Conservation (phyloP, 2,113 vertebrate species). For the Ptilorrhoa leucosticta region DNA sequence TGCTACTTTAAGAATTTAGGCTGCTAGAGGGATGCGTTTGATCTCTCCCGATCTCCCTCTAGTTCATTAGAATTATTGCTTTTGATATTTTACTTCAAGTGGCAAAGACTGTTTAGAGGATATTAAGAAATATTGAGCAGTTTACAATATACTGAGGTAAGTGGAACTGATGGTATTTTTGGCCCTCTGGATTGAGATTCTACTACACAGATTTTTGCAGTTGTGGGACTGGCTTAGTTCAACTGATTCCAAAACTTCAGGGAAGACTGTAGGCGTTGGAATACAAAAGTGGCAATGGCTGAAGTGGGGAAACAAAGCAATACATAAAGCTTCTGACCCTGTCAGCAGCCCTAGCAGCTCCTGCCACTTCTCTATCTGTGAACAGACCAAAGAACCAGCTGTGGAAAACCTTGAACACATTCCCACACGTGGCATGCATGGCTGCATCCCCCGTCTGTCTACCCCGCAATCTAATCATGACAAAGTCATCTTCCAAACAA, state of each 20-base stretch:
- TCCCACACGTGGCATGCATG: neutral
- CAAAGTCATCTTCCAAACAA: neutral
- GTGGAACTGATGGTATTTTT: neutral
- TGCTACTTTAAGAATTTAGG: neutral
- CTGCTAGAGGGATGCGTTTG: neutral
- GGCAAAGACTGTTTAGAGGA: neutral
- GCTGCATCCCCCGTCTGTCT: neutral
- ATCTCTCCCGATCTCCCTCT: neutral
- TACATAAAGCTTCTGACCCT: rapidly evolving
- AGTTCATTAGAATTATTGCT: neutral
- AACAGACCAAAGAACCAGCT: neutral
- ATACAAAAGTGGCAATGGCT: neutral
- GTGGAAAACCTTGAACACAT: neutral
- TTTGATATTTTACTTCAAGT: neutral
- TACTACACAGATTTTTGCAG: neutral
- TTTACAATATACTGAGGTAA: neutral
- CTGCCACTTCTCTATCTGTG: neutral
- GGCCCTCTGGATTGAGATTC: neutral
- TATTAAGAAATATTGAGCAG: neutral
- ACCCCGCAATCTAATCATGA: neutral
- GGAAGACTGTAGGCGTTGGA: neutral
- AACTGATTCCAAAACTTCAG: neutral
- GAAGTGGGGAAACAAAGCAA: neutral
- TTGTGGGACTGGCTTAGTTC: neutral
- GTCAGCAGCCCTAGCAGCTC: neutral